Conservation (phyloP, 92 coral and sea anemone genomes). For the Zoanthus sociatus region DNA sequence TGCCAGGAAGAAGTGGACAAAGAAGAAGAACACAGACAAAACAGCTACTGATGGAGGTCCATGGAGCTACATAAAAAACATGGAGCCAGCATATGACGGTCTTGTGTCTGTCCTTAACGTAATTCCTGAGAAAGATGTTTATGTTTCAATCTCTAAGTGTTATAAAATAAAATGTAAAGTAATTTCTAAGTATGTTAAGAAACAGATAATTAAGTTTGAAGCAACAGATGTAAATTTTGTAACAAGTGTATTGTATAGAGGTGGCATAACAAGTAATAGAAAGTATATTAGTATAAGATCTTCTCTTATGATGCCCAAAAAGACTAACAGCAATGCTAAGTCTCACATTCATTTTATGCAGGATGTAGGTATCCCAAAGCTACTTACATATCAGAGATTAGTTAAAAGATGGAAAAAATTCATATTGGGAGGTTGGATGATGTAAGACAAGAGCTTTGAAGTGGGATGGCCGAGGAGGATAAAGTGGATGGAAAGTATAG, state of each 20-base stretch:
- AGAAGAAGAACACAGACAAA: constrained; percentile 4
- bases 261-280: constrained; percentile 53
- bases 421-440: too few relatives aligned
- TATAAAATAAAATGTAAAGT: constrained; percentile 47
- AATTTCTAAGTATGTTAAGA: constrained; percentile 57
- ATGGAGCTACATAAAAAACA: constrained; percentile 3
- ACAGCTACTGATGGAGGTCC: constrained; percentile 10
- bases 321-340: constrained; percentile 15
- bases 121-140: neutral
- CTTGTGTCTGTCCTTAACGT: neutral
- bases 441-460: too few relatives aligned
- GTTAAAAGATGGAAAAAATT: too few relatives aligned
- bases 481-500: constrained; percentile 27
- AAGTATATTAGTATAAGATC: constrained; percentile 56
- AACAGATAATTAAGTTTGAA: constrained; percentile 48
- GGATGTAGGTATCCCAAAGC: constrained; percentile 31
- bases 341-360: constrained; percentile 49
- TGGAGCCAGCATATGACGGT: constrained; percentile 6
- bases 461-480: constrained; percentile 46
- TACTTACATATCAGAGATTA: constrained; percentile 8
- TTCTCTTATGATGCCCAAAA: constrained; percentile 45
- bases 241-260: constrained; percentile 57
- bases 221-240: constrained; percentile 59
- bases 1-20: constrained; percentile 9
- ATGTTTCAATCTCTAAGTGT: constrained; percentile 36